phyloP scores from a whole-genome alignment of 2,888 invertebrate genomes.

The Parelbella ahira region DNA sequence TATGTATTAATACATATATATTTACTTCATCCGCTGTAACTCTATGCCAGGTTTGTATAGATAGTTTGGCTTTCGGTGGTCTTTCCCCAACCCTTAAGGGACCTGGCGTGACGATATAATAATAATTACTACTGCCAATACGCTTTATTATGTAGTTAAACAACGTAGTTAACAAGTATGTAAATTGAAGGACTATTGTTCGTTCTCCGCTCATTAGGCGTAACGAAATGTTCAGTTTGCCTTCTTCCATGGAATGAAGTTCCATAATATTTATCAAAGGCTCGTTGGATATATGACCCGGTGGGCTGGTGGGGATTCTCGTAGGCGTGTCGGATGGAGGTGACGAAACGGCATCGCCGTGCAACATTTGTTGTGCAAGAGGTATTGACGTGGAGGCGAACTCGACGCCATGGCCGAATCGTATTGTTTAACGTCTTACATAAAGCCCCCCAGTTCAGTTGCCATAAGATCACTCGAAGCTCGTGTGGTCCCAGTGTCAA shows the following conservation, averaged over 20 bases:
- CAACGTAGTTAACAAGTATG: no score
- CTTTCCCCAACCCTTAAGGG: no score
- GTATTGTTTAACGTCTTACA: constrained; percentile 30
- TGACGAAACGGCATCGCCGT: constrained; percentile 71
- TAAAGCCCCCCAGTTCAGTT: constrained; percentile 12
- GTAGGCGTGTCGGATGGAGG: constrained; percentile 63
- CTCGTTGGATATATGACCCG: constrained; percentile 18
- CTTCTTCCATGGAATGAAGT: neutral
- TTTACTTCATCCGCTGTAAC: no score
- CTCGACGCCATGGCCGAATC: constrained; percentile 37
- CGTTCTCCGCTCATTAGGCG: no score
- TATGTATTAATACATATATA: no score
- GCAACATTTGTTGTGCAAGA: constrained; percentile 74
- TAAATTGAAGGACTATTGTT: no score
- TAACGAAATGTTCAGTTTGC: no score
- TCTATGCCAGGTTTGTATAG: no score
- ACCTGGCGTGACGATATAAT: no score
- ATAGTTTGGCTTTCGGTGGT: no score
- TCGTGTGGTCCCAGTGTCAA: constrained; percentile 1
- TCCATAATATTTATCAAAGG: neutral
- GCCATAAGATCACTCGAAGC: neutral
- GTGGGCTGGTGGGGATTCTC: constrained; percentile 36
- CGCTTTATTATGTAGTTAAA: no score
- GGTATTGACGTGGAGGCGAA: constrained; percentile 59
- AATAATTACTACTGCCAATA: no score